Conservation (phyloP, 2,113 vertebrate genomes). For the Oostethus manadensis region DNA sequence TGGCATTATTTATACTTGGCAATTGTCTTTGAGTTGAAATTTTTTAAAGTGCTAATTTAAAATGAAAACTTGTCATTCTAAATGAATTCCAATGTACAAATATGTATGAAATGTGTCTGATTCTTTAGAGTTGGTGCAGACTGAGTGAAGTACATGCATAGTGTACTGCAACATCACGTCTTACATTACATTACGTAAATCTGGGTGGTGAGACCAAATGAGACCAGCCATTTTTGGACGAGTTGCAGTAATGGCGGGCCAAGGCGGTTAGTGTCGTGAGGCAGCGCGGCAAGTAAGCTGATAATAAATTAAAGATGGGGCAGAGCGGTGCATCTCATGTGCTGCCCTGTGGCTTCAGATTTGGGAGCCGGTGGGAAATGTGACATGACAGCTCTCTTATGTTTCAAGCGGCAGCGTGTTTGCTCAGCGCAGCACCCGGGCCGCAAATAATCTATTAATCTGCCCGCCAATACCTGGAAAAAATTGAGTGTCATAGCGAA, state of each 20-base stretch:
- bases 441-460: background rate
- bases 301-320: conserved; percentile 6
- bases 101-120: too few species aligned
- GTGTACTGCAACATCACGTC: too few species aligned
- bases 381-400: conserved; percentile 5
- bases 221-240: too few species aligned
- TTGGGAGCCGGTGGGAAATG: background rate
- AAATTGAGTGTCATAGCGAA: background rate
- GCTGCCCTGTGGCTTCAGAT: background rate
- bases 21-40: background rate
- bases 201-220: too few species aligned
- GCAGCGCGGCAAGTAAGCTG: background rate
- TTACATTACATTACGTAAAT: too few species aligned
- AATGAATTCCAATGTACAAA: background rate
- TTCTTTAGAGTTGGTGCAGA: too few species aligned
- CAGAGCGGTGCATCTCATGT: background rate
- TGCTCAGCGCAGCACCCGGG: background rate
- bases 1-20: background rate
- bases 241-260: background rate
- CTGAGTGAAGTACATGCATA: too few species aligned
- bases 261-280: background rate
- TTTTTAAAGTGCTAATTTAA: too few species aligned
- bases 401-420: background rate
- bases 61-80: background rate
- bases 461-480: background rate